Evolutionary conservation across 2,797 vertebrate species (phyloP).

Genomic region (Diglossa cyanea): DNA sequence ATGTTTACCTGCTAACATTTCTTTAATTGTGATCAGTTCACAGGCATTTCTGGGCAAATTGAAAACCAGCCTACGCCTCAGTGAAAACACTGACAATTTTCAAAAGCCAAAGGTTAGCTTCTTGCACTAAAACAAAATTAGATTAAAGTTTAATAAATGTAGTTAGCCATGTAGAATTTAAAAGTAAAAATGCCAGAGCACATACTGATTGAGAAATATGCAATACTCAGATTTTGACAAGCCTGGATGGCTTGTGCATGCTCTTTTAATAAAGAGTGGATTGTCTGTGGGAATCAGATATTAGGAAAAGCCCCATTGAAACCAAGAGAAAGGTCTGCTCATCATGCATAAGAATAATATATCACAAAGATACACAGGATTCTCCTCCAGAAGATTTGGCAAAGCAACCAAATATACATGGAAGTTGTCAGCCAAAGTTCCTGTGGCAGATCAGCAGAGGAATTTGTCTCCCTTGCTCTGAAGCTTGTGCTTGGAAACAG

Average conservation of each 20-base stretch:
- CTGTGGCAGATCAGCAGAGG: background rate
- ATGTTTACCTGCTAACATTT: background rate
- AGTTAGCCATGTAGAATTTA: background rate
- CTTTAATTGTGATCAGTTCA: background rate
- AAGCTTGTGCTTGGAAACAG: fast-evolving
- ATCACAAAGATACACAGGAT: fast-evolving
- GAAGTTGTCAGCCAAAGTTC: background rate
- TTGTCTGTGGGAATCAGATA: background rate
- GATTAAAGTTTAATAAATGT: background rate
- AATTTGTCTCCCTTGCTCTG: background rate
- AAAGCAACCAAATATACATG: background rate
- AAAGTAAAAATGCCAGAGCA: background rate
- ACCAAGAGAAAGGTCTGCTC: background rate
- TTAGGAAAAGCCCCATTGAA: background rate
- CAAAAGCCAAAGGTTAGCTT: background rate
- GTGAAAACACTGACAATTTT: background rate
- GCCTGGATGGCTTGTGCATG: background rate
- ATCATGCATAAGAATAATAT: background rate
- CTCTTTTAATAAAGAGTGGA: background rate
- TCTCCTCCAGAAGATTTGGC: background rate
- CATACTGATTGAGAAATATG: background rate
- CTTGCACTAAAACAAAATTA: background rate
- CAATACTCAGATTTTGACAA: background rate
- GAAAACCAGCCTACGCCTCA: background rate
- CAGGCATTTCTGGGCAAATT: background rate